Evolutionary conservation across 1,140 invertebrate genomes (phyloP), one percentile per base, ranked within the genome.

Genomic region (Caerostris darwini): DNA sequence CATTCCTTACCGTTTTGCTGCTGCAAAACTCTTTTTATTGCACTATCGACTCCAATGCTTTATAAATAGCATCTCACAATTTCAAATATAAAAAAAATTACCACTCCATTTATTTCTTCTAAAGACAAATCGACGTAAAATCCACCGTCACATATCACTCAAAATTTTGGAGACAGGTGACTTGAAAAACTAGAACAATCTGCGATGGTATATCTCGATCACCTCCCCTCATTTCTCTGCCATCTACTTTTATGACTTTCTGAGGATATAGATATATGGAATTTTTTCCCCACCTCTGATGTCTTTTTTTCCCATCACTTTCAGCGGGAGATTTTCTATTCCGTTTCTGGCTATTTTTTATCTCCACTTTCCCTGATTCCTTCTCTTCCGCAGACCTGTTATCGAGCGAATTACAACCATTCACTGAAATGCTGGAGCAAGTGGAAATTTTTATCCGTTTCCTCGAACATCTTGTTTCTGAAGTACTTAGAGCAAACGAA

Each of bases 91-190:
- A 34, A 56, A 88, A 88, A 88, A 64, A 83, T 83, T 19, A 64
- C 58, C 86, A 88, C 50, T 64, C 61, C 61, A 57, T 85, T 58
- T 58, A 17, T 34, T 85, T 58, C 58, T 50, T 88, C 61, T 88
- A 64, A 34, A 88, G 86, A 88, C 86, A 64, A 88, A 64, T 88
- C 61, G 86, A 61, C 34, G 59, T 88, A 61, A 77, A 77, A 90
- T 83, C 90, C 50, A 82, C 71, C 77, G 56, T 64, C 90, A 82
- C 71, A 59, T 77, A 91, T 91, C 90, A 91, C 50, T 91, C 90
- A 91, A 91, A 91, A 91, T 90, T 90, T 82, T 83, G 82, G 90
- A 64, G 90, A 91, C 90, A 91, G 90, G 90, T 91, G 71, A 81
- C 56, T 91, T 83, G 90, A 91, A 91, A 91, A 91, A 91, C 71